Percentiles rank a stretch among this genome's conserved stretches.
Evolutionary conservation across 2,113 vertebrate genomes (phyloP).

Genomic region (Pollachius pollachius): DNA sequence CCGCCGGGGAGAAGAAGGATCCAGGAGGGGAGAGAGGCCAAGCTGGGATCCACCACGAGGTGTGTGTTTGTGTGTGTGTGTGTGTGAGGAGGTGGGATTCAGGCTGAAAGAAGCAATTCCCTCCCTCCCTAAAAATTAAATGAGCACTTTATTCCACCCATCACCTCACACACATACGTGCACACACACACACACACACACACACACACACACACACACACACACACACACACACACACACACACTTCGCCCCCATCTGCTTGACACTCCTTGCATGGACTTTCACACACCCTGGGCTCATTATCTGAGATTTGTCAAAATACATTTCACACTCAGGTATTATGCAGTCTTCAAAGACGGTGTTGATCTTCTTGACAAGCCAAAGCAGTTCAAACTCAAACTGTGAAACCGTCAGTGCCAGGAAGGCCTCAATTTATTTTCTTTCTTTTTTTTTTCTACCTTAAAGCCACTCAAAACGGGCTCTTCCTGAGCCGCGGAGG

Average conservation of each 20-base stretch:
- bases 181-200: background rate
- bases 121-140: slow-evolving; percentile 41
- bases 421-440: slow-evolving; percentile 62
- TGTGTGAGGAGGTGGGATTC: slow-evolving; percentile 7
- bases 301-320: slow-evolving; percentile 82
- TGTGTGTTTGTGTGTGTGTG: no score
- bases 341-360: slow-evolving; percentile 78
- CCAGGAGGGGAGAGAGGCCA: no score
- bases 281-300: slow-evolving; percentile 47
- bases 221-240: background rate
- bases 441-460: slow-evolving; percentile 26
- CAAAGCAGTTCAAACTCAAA: slow-evolving; percentile 71
- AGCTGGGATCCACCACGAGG: no score
- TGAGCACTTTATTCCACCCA: background rate
- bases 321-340: slow-evolving; percentile 80
- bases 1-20: no score
- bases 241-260: slow-evolving; percentile 11
- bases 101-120: slow-evolving; percentile 15
- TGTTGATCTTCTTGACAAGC: slow-evolving; percentile 76
- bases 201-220: background rate
- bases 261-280: slow-evolving; percentile 25
- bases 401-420: slow-evolving; percentile 79
- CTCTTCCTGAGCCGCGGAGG: slow-evolving; percentile 71
- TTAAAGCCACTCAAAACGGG: slow-evolving; percentile 58
- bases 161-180: background rate